phyloP scores from a whole-genome alignment of 2,888 invertebrate genomes.

The Lithophane leautieri region DNA sequence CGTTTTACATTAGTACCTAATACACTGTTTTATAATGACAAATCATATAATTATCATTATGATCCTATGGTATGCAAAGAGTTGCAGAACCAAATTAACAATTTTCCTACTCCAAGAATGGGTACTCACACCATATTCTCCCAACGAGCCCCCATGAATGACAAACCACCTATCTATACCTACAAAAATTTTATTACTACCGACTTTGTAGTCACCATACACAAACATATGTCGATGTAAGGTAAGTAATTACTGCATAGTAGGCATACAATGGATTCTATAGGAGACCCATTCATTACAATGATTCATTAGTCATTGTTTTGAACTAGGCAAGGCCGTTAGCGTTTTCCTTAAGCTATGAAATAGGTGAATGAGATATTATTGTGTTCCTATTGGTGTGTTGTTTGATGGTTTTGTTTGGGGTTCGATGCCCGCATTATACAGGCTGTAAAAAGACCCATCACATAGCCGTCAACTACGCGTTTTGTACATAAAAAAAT shows the following conservation, averaged over 20 bases:
- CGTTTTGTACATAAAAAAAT: too few relatives aligned
- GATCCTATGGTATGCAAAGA: too few relatives aligned
- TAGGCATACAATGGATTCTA: constrained; percentile 28
- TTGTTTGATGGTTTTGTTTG: constrained; percentile 2
- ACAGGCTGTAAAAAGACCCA: too few relatives aligned
- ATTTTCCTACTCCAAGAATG: not conserved
- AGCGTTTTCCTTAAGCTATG: constrained; percentile 21
- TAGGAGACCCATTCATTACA: constrained; percentile 37
- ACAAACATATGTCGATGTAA: constrained; percentile 19
- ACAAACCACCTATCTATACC: not conserved
- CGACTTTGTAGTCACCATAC: constrained; percentile 4
- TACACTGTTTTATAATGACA: too few relatives aligned
- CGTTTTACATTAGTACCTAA: too few relatives aligned
- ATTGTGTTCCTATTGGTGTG: constrained; percentile 4
- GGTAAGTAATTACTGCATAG: constrained; percentile 33
- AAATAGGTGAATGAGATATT: constrained; percentile 39
- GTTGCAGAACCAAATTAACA: not conserved
- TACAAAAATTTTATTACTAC: constrained; percentile 14
- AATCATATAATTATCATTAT: too few relatives aligned
- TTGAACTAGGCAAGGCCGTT: not conserved
- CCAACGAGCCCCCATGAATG: constrained; percentile 7
- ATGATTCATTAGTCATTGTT: constrained; percentile 43
- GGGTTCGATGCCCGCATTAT: constrained; percentile 4
- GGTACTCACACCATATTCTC: not conserved
- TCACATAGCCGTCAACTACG: too few relatives aligned